phyloP scores from a whole-genome alignment of 2,797 vertebrate species.

The Crenuchus spilurus region DNA sequence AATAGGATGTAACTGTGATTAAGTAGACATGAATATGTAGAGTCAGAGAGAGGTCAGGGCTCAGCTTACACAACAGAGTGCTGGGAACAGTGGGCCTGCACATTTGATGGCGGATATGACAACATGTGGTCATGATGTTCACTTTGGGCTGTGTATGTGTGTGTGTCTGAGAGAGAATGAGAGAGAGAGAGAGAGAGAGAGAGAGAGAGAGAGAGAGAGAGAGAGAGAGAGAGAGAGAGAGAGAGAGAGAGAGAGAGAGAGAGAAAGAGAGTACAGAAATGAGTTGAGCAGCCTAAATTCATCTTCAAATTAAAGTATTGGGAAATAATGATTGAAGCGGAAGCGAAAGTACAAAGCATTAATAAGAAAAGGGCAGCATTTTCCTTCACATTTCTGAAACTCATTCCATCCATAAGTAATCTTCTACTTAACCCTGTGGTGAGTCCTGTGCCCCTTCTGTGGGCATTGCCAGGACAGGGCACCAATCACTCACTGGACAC shows the following conservation, averaged over 20 bases:
- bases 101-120: neutral
- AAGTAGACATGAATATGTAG: neutral
- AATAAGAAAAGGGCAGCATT: no score
- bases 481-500: no score
- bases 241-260: slow-evolving; percentile 9
- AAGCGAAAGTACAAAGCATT: no score
- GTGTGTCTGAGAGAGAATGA: neutral
- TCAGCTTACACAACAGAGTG: neutral
- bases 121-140: neutral
- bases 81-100: neutral
- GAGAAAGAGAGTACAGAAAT: neutral
- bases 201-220: neutral
- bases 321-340: no score
- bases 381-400: no score
- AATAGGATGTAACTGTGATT: neutral
- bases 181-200: slow-evolving; percentile 6
- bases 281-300: no score
- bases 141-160: neutral
- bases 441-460: no score
- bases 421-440: no score
- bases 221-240: slow-evolving; percentile 3
- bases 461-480: no score
- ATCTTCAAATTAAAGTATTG: no score
- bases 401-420: no score
- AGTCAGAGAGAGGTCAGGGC: neutral